These are phyloP conservation scores for Zoroaster sp. DNA, from an alignment of 53 echinoderm and acorn worm genomes.

Conservation along the genomic window DNA sequence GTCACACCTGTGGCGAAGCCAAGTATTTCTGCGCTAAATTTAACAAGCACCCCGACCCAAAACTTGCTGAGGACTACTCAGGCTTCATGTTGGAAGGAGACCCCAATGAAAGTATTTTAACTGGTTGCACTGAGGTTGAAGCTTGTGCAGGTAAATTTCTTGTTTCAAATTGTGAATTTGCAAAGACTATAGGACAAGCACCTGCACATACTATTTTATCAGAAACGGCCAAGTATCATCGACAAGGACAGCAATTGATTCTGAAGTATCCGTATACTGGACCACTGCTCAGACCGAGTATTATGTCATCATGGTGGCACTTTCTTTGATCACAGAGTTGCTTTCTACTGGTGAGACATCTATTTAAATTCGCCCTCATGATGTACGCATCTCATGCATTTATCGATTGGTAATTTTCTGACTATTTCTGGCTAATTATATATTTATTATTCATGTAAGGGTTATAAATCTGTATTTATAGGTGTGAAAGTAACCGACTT, in stretches of 20 bases:
- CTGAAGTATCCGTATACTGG: too few relatives aligned
- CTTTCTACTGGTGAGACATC: not conserved
- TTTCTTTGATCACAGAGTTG: not conserved
- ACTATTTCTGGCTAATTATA: not conserved
- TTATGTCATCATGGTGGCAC: not conserved
- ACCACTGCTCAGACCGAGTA: too few relatives aligned
- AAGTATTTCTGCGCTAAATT: slow-evolving; percentile 73
- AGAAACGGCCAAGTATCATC: too few relatives aligned
- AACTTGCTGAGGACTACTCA: not conserved
- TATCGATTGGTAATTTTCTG: too few relatives aligned
- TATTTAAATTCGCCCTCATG: not conserved
- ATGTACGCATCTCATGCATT: too few relatives aligned
- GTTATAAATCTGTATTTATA: slow-evolving; percentile 5
- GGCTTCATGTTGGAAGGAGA: slow-evolving; percentile 58
- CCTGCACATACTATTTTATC: too few relatives aligned
- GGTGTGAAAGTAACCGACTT: slow-evolving; percentile 70
- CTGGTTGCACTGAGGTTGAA: slow-evolving; percentile 13
- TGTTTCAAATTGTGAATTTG: not conserved
- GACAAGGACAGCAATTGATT: too few relatives aligned
- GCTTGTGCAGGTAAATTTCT: not conserved
- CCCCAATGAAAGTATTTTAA: slow-evolving; percentile 64
- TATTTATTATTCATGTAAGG: not conserved
- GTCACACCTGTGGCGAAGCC: slow-evolving; percentile 57
- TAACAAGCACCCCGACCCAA: slow-evolving; percentile 49
- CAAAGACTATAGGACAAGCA: too few relatives aligned